Evolutionary conservation across 2,888 invertebrate genomes (phyloP), one percentile per base, ranked within the genome.

Genomic region (Sphinx pinastri): DNA sequence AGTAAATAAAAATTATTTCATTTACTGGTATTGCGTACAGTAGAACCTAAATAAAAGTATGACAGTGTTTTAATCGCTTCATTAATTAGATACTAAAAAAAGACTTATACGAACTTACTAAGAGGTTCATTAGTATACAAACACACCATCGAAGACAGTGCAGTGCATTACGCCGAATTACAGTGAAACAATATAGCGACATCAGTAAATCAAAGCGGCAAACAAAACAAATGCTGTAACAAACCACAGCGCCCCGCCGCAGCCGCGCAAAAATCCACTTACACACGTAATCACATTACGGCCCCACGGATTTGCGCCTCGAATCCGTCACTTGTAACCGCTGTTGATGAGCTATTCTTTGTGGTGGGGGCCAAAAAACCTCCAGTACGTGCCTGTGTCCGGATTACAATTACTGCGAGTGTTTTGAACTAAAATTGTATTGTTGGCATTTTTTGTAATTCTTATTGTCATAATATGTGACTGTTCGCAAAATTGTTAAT

Each of bases 331-430:
- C 83, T 83, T 83, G 84, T 80, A 78, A 75, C 79, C 80, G 76
- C 82, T 91, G 63, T 63, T 63, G 90, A 92, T 88, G 88, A 91
- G 85, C 88, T 85, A 91, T 91, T 92, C 89, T 91, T 87, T 86
- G 82, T 73, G 74, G 70, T 71, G 74, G 74, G 75, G 77, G 75
- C 58, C 63, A 70, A 58, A 70, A 70, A 67, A 67, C 67, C 54
- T 69, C 49, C 69, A 63, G 63, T 63, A 47, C 60, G 45, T 63
- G 60, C 63, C 54, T 69, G 45, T 55, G 14, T 69, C 19, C 19
- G 49, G 63, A 63, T 63, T 63, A 63, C 63, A 49, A 63, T 63
- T 63, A 63, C 49, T 16, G 45, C 60, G 51, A 73, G 60, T 68
- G 67, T 71, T 73, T 67, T 51, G 69, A 68, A 57, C 70, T 67